Conservation (phyloP, 1,140 invertebrate genomes). For the Hyles euphorbiae region DNA sequence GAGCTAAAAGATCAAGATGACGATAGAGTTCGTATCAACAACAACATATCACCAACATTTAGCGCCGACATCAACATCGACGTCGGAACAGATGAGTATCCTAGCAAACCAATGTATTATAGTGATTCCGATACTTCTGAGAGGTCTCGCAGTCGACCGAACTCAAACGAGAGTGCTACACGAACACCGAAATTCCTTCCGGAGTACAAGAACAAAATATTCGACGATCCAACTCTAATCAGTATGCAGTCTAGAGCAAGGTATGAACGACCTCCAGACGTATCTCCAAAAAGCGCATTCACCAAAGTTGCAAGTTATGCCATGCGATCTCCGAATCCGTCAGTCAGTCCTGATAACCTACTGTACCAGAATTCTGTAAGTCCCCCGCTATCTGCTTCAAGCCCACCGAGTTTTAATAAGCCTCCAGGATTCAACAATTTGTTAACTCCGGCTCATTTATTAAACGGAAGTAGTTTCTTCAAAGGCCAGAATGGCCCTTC, state of each 20-base stretch:
- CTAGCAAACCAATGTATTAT: slow-evolving; percentile 65
- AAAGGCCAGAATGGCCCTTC: slow-evolving; percentile 69
- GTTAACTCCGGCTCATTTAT: slow-evolving; percentile 62
- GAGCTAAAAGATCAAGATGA: slow-evolving; percentile 64
- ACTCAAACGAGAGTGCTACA: slow-evolving; percentile 70
- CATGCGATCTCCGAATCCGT: slow-evolving; percentile 78
- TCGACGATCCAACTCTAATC: slow-evolving; percentile 77
- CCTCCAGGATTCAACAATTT: slow-evolving; percentile 57
- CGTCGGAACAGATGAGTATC: slow-evolving; percentile 73
- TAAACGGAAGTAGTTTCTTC: slow-evolving; percentile 75
- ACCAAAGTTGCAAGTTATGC: slow-evolving; percentile 81
- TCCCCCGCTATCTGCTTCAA: slow-evolving; percentile 78
- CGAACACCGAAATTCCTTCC: slow-evolving; percentile 64
- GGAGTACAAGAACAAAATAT: slow-evolving; percentile 77
- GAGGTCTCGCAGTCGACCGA: slow-evolving; percentile 66
- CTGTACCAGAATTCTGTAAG: slow-evolving; percentile 86
- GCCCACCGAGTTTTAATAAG: slow-evolving; percentile 71
- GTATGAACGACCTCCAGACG: slow-evolving; percentile 65
- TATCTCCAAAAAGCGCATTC: slow-evolving; percentile 82
- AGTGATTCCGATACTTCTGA: slow-evolving; percentile 74
- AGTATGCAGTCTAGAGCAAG: slow-evolving; percentile 71
- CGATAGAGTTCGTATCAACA: slow-evolving; percentile 60
- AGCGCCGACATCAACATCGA: slow-evolving; percentile 73
- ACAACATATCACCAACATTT: slow-evolving; percentile 69
- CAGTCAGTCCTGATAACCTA: slow-evolving; percentile 83